Conservation (phyloP, 2,888 invertebrate species). For the Caprella mutica region DNA sequence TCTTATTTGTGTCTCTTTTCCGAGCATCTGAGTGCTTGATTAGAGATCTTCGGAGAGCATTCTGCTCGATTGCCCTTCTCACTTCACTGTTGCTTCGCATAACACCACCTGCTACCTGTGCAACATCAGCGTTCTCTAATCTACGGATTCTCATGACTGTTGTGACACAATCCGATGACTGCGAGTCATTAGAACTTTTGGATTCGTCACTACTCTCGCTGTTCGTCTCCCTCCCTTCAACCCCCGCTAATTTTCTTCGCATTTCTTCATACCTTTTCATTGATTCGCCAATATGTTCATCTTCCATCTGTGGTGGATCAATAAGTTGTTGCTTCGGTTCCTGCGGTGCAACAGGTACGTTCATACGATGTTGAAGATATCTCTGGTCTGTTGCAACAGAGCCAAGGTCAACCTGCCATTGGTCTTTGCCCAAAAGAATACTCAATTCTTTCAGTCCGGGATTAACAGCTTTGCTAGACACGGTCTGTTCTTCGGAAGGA, state of each 20-base stretch:
- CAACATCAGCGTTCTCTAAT: slow-evolving; percentile 25
- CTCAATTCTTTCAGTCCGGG: slow-evolving; percentile 20
- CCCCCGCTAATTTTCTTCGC: slow-evolving; percentile 28
- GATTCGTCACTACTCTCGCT: slow-evolving; percentile 30
- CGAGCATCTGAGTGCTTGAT: slow-evolving; percentile 52
- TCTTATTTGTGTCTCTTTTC: slow-evolving; percentile 45
- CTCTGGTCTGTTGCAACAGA: slow-evolving; percentile 14
- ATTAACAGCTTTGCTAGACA: slow-evolving; percentile 13
- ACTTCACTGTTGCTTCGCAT: slow-evolving; percentile 42
- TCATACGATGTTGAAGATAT: neutral
- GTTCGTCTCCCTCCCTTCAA: slow-evolving; percentile 27
- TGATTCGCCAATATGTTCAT: slow-evolving; percentile 31
- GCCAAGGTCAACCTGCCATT: slow-evolving; percentile 27
- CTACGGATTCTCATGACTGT: slow-evolving; percentile 28
- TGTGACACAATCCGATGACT: slow-evolving; percentile 28
- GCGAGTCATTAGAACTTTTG: slow-evolving; percentile 27
- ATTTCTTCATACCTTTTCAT: slow-evolving; percentile 32
- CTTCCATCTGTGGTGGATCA: slow-evolving; percentile 22
- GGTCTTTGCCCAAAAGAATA: slow-evolving; percentile 18
- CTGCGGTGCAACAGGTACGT: slow-evolving; percentile 4
- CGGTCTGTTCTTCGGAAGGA: slow-evolving; percentile 16
- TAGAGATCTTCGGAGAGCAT: slow-evolving; percentile 65
- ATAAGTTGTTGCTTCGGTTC: slow-evolving; percentile 1
- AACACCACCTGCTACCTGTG: slow-evolving; percentile 27
- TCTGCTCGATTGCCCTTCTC: slow-evolving; percentile 66